Base-by-base conservation (phyloP, 1,140 invertebrate species). In the Sarcophaga bullata region DNA sequence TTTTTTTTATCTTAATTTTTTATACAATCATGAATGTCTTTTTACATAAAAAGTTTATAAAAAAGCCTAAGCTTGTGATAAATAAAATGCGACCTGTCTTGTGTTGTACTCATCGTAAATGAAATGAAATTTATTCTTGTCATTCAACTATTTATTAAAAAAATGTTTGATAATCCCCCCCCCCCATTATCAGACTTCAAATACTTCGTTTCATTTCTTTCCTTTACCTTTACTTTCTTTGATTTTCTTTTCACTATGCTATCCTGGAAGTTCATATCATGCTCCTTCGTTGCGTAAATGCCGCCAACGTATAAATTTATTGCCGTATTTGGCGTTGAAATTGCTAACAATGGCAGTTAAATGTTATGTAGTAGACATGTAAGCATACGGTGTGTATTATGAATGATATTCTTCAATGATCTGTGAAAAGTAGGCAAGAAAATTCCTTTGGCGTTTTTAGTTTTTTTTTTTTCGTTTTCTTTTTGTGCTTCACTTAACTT, bases 241-340 rank as follows among this genome's bases (percentile, higher is more conserved):
- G 6, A 8, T 68, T 15, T 15, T 6, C 52, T 15, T 13, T 58
- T 15, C n/a, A 13, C 52, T 6, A 58, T 7, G n/a, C 6, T 15
- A 15, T 15, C 13, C 13, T 3, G n/a, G 3, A 58, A 58, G 6
- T 19, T 8, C 15, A 68, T 15, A 8, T 9, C n/a, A 68, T 15
- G 9, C n/a, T n/a, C n/a, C n/a, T n/a, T n/a, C n/a, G n/a, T n/a
- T n/a, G n/a, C n/a, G n/a, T n/a, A n/a, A n/a, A n/a, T n/a, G n/a
- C n/a, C n/a, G 19, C 8, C 17, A 17, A 25, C n/a, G 62, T 19
- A 19, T 19, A 17, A 68, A 68, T 68, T 68, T 68, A 68, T 68
- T 68, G 62, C 62, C 62, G 19, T 68, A 68, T 68, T 68, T 68
- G 62, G 62, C 62, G 62, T 68, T 68, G 62, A 68, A 68, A 68